phyloP scores from a whole-genome alignment of 1,140 invertebrate genomes.

The Drosophila ercepeae region DNA sequence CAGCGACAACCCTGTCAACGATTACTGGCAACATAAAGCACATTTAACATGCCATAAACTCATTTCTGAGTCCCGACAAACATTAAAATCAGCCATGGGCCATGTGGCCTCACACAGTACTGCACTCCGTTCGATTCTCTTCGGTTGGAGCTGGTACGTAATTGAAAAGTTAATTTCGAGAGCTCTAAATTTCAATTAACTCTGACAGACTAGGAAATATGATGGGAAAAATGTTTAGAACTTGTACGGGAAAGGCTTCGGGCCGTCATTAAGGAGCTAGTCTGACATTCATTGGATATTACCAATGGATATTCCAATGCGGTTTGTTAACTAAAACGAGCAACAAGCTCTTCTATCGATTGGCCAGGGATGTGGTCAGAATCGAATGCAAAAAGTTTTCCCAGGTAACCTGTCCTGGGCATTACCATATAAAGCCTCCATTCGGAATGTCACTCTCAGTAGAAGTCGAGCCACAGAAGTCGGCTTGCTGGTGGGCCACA shows the following conservation, averaged over 20 bases:
- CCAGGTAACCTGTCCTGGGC: neutral
- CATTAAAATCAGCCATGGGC: conserved; percentile 45
- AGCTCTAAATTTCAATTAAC: conserved; percentile 51
- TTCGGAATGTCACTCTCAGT: conserved; percentile 12
- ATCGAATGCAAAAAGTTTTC: neutral
- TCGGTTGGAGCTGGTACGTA: conserved; percentile 5
- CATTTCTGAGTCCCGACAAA: conserved; percentile 23
- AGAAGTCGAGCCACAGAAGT: conserved; percentile 21
- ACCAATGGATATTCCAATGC: neutral
- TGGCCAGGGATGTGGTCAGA: conserved; percentile 16
- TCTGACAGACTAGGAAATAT: neutral
- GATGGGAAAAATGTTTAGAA: conserved; percentile 3
- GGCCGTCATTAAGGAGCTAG: neutral
- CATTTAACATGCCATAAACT: conserved; percentile 70
- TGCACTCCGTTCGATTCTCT: conserved; percentile 15
- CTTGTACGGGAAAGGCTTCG: neutral
- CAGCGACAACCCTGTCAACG: conserved; percentile 41
- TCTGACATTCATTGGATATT: neutral
- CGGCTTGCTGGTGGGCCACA: neutral
- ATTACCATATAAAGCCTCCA: conserved; percentile 17
- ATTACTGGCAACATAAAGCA: conserved; percentile 61
- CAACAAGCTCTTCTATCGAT: neutral
- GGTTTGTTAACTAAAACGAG: conserved; percentile 5
- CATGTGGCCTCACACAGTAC: neutral
- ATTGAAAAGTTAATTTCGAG: conserved; percentile 52